Evolutionary conservation across 35 echinoderm and acorn worm species (phyloP).

Genomic region (Hemicentrotus pulcherrimus): DNA sequence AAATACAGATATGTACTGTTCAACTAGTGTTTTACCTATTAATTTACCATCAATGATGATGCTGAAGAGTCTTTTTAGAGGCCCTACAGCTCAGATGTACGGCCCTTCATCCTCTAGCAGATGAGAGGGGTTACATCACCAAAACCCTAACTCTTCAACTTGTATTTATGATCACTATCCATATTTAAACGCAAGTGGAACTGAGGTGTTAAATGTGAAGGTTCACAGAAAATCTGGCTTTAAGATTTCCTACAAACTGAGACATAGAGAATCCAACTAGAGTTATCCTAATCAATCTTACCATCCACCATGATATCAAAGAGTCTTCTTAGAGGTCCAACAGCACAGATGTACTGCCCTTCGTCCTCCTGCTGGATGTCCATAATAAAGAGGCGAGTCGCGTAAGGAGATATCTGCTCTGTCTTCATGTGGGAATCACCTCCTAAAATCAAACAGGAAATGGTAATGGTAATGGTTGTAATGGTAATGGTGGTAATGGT

Average conservation of each 20-base stretch:
- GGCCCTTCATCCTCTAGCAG: constrained; percentile 54
- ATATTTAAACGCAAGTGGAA: too few species aligned
- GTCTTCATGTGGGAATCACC: background rate
- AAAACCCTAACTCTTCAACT: too few species aligned
- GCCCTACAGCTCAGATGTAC: constrained; percentile 62
- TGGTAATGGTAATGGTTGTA: too few species aligned
- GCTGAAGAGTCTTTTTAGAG: constrained; percentile 2
- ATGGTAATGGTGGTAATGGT: too few species aligned
- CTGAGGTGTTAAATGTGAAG: too few species aligned
- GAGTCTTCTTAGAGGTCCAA: constrained; percentile 41
- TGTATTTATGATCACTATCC: too few species aligned
- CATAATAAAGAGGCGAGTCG: constrained; percentile 56
- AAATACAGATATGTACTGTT: too few species aligned
- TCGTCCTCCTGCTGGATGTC: constrained; percentile 54
- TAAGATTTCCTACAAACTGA: too few species aligned
- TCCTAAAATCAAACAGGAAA: background rate
- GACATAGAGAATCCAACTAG: too few species aligned
- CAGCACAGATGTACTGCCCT: constrained; percentile 65
- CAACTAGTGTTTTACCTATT: too few species aligned
- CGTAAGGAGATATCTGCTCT: constrained; percentile 55
- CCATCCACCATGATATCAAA: constrained; percentile 38
- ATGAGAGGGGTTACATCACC: too few species aligned
- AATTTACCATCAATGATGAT: constrained; percentile 26
- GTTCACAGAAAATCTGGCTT: too few species aligned
- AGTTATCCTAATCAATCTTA: background rate